Base-by-base conservation (phyloP, 2,113 vertebrate species). In the Acrocephalus arundinaceus region DNA sequence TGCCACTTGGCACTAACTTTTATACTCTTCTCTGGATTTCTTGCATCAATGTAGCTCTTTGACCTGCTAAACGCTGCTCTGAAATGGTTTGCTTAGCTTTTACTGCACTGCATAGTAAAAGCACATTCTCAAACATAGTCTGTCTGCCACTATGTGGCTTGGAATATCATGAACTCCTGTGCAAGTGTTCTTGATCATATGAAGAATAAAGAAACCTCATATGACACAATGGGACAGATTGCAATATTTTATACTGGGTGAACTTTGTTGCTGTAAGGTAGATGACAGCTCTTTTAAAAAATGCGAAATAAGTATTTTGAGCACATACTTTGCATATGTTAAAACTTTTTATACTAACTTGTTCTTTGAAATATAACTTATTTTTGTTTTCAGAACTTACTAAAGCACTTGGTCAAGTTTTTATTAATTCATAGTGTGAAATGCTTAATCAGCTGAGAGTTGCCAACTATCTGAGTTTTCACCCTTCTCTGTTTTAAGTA, bases 331-430 rank as follows among this genome's bases (percentile, higher is more conserved):
- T 94, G 84, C 84, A 87, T 92, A 94, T 74, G 73, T 95, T 96
- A 92, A 90, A 78, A 93, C 87, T 91, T 96, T 97, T 97, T 96
- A 94, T 96, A 97, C 85, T 95, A 93, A 85, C 93, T 84, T 73
- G 84, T 86, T 94, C 89, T 66, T 88, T 83, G 88, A 92, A 90
- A 72, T 94, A 54, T 94, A 97, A 95, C 96, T 97, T 97, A 97
- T 97, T 96, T 97, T 94, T 94, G 68, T 68, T 96, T 92, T 89
- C 79, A 65, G 83, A 90, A 86, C 57, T 88, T 88, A 23, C 55
- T 87, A 89, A 85, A 94, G 91, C 78, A 93, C 80, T 95, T 25
- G 2, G 10, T 81, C 94, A 87, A 54, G 58, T 89, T 94, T 89
- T 79, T 88, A 37, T 86, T 71, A 63, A 85, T 93, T 92, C 70